Percentiles rank a stretch among this genome's conserved stretches.
Conservation (phyloP, 1,140 invertebrate species). For the Akabosia matsudoensis region DNA sequence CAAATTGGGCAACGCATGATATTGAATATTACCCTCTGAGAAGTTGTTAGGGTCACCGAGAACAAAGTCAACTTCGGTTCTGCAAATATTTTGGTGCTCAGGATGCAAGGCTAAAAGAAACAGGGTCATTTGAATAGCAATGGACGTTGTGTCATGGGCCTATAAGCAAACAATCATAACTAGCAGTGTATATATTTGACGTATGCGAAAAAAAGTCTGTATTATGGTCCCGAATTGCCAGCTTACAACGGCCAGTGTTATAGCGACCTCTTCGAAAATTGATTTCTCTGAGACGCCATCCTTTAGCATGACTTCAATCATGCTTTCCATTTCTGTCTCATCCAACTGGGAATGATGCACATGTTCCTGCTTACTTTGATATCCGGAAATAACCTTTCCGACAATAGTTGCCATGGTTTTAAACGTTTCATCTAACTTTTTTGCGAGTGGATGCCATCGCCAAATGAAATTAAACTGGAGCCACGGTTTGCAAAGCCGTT, state of each 20-base stretch:
- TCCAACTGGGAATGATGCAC: too few species aligned
- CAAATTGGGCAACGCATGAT: not conserved
- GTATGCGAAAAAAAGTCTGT: too few species aligned
- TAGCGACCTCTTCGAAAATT: slow-evolving; percentile 12
- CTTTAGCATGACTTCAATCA: slow-evolving; percentile 9
- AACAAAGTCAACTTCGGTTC: not conserved
- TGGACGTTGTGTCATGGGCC: slow-evolving; percentile 17
- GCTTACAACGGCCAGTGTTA: slow-evolving; percentile 3
- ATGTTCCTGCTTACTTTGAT: too few species aligned
- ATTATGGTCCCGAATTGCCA: too few species aligned
- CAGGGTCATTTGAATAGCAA: not conserved
- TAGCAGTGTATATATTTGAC: too few species aligned
- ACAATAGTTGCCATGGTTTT: not conserved
- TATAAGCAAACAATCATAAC: not conserved
- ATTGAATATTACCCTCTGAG: not conserved
- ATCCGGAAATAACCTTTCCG: too few species aligned
- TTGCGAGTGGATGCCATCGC: not conserved
- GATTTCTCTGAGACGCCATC: not conserved
- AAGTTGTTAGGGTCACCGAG: not conserved
- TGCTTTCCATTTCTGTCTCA: not conserved
- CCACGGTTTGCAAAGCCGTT: slow-evolving; percentile 4
- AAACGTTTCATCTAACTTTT: not conserved
- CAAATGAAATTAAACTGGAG: not conserved
- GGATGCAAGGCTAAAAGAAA: slow-evolving; percentile 3
- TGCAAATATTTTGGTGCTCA: slow-evolving; percentile 1